Evolutionary conservation across 2,113 vertebrate species (phyloP), one percentile per base, ranked within the genome.

Genomic region (Marmota flaviventris): DNA sequence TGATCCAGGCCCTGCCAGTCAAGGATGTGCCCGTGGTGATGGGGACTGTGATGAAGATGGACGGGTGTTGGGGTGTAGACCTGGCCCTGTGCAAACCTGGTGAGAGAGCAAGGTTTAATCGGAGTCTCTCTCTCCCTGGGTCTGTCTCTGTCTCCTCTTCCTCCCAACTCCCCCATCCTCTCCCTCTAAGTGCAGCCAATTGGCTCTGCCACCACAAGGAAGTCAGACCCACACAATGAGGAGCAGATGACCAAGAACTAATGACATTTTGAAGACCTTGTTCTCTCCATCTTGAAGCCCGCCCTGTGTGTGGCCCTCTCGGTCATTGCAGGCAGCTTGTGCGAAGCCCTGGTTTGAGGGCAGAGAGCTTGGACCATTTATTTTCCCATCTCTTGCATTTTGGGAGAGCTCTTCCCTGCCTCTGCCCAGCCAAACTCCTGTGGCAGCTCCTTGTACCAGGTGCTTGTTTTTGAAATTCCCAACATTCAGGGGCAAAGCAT

Each of bases 251-350:
- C 67, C 4, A 2, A 56, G 67, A 5, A 2, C 14, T 7, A 10
- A 2, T 14, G 56, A 45, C 8, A 0, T 45, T 48, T 17, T 27
- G 48, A 16, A 5, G 8, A 12, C 16, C 2, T 1, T 9, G 3
- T 18, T 56, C 67, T 56, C 14, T 32, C 45, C 14, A 4, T 5
- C 5, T 8, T 24, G 24, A 63, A 63, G 61, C 24, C 24, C 24
- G 0, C 24, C 24, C 56, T 58, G 20, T 58, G 56, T 8, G 18
- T 56, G 17, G 32, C 10, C 48, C 20, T 79, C 34, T 24, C 34
- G 4, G 51, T 34, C n/a, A 2, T 11, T 61, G n/a, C 14, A 7
- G 51, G 56, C 53, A n/a, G 10, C n/a, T 45, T 1, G 42, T 45
- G 45, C 45, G 0, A 45, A 45, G 45, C 27, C 77, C 32, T 82